Base-by-base conservation (phyloP, 2,888 invertebrate species). In the Exocentrus adspersus region DNA sequence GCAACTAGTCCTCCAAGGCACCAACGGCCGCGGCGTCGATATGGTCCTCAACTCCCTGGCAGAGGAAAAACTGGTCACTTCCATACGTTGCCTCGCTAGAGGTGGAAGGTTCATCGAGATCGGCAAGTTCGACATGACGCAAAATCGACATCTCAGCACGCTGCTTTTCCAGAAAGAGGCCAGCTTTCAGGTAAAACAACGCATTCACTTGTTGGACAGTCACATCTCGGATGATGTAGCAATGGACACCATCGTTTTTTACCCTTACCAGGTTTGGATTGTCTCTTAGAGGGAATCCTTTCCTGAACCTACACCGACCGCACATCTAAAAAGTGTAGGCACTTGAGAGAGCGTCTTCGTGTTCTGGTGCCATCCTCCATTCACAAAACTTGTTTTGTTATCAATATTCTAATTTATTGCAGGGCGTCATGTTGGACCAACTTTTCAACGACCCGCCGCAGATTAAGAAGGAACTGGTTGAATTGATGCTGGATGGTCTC, bases 31-130 rank as follows among this genome's bases (percentile, higher is more conserved):
- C 72, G 97, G 97, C 41, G 97, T 98, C 0, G 94, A 98, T 77
- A 84, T 96, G 94, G 92, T 97, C 9, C 83, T 95, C 9, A 98
- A 98, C 81, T 96, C 96, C 0, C 83, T 98, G 46, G 89, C 96
- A 0, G 96, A 94, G 75, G 97, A 98, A 46, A 97, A 97, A 81
- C 85, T 97, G 0, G 86, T 88, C 75, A 92, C 90, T 0, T 89
- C 90, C 0, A 79, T 89, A 0, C 83, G 88, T 2, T 90, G 90
- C 70, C 79, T 90, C 9, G 87, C 85, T 0, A 71, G 72, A 1
- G 84, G 85, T 0, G 90, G 94, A 7, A 85, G 89, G 61, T 95
- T 95, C 81, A 80, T 94, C 51, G 94, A 95, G 83, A 94, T 95
- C 64, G 94, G 95, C 37, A 95, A 94, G 82, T 91, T 89, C 75